A percentile compares a stretch with the other conserved stretches of the same genome.
Conservation (phyloP, 2,797 vertebrate genomes). For the Acipenser ruthenus region DNA sequence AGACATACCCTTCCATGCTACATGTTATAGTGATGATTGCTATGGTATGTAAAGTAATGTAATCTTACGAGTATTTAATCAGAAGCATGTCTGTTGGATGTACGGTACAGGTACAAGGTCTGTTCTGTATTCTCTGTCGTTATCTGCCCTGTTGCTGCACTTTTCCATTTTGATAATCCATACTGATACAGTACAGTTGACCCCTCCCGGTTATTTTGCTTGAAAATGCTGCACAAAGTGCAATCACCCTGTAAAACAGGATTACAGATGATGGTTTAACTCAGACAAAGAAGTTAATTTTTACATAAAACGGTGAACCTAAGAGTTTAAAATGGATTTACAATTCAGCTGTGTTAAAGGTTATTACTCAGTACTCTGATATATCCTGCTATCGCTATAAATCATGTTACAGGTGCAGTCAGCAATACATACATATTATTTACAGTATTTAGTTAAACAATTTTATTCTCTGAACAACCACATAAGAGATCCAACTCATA, state of each 20-base stretch:
- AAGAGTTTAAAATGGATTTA: background rate
- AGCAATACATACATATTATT: too few species aligned
- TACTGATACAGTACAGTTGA: slow-evolving; percentile 29
- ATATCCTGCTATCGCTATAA: background rate
- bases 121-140: background rate
- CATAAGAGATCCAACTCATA: too few species aligned
- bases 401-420: background rate
- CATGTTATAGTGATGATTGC: too few species aligned
- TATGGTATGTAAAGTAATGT: too few species aligned
- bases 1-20: too few species aligned
- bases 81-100: too few species aligned
- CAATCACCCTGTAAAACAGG: slow-evolving; percentile 53
- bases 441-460: too few species aligned
- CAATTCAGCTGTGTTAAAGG: too few species aligned
- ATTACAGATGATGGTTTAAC: slow-evolving; percentile 52
- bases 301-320: slow-evolving; percentile 37
- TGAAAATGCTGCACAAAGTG: slow-evolving; percentile 24
- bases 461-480: too few species aligned
- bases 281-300: slow-evolving; percentile 45
- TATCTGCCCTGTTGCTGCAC: slow-evolving; percentile 9
- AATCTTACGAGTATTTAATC: too few species aligned
- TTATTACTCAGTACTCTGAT: too few species aligned
- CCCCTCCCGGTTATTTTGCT: slow-evolving; percentile 28
- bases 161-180: slow-evolving; percentile 31
- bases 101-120: too few species aligned